Evolutionary conservation across 2,888 invertebrate species (phyloP).

Genomic region (Parapristionchus giblindavisi): DNA sequence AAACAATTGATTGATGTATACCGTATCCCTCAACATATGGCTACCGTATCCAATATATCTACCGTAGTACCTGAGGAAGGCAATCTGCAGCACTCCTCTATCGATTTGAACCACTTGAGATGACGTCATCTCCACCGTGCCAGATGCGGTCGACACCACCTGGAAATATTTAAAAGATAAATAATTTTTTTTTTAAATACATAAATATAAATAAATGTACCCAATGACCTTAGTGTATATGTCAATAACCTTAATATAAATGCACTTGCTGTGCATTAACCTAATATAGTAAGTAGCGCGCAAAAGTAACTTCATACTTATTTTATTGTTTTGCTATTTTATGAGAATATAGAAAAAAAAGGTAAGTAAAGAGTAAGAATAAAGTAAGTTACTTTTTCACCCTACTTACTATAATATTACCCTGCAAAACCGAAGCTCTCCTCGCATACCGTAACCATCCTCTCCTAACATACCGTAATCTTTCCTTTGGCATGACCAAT

Average conservation of each 20-base stretch:
- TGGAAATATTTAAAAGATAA: conserved; percentile 28
- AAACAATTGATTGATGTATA: not conserved
- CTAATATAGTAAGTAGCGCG: too few species aligned
- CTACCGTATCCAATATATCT: not conserved
- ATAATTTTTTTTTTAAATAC: too few species aligned
- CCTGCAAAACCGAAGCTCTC: not conserved
- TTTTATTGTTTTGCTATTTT: too few species aligned
- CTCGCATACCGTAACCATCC: not conserved
- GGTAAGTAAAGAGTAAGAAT: not conserved
- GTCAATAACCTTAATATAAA: too few species aligned
- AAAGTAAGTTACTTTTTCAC: not conserved
- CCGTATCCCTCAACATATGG: not conserved
- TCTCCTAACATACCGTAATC: conserved; percentile 44
- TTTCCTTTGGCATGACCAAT: conserved; percentile 53
- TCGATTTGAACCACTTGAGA: conserved; percentile 84
- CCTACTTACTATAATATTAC: not conserved
- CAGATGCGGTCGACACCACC: conserved; percentile 44
- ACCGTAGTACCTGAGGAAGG: conserved; percentile 77
- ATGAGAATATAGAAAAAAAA: not conserved
- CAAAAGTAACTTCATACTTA: too few species aligned
- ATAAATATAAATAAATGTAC: too few species aligned
- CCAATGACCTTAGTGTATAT: too few species aligned
- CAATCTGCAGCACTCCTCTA: conserved; percentile 82
- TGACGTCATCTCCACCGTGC: conserved; percentile 44
- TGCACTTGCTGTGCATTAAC: too few species aligned